Base-by-base conservation (phyloP, 2,113 vertebrate genomes). In the Erythrolamprus reginae region DNA sequence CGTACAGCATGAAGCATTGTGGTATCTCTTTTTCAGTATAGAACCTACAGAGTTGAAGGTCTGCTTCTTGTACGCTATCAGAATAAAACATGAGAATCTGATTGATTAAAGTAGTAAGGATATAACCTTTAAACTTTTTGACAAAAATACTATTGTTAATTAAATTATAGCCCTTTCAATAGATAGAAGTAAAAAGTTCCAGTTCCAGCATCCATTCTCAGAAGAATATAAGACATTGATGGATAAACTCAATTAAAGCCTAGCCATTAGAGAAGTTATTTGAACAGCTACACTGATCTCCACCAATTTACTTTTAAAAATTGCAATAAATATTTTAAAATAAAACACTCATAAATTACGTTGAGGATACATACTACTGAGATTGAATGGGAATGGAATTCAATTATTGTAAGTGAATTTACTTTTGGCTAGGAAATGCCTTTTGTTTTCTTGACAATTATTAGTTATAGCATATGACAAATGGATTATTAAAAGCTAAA, bases 241-340 rank as follows among this genome's bases (percentile, higher is more conserved):
- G 96, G 96, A 96, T 97, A 96, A 96, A 96, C 93, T 96, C 96
- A 96, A 96, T 96, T 97, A 97, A 96, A 96, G 89, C 0, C 1
- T 86, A 92, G 93, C 90, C 95, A 94, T 95, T 96, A 95, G 89
- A 95, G 94, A 96, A 96, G 94, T 95, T 94, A 94, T 93, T 90
- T 91, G 90, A 93, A 95, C 91, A 96, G 94, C 89, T 96, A 90
- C 90, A 95, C 84, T 85, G 87, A 96, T 96, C 94, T 96, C 96
- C 95, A 94, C 92, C 94, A 95, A 93, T 94, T 88, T 95, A 94
- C 94, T 93, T 97, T 95, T 94, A 93, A 96, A 96, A 96, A 94
- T 15, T 93, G 92, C 93, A 96, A 95, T 95, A 95, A 95, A 94
- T 94, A 96, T 96, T 96, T 96, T 85, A 90, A 96, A 95, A 96